A percentile compares a stretch with the other conserved stretches of the same genome.
Evolutionary conservation across 2,797 vertebrate genomes (phyloP).

Genomic region (Danio aesculapii): DNA sequence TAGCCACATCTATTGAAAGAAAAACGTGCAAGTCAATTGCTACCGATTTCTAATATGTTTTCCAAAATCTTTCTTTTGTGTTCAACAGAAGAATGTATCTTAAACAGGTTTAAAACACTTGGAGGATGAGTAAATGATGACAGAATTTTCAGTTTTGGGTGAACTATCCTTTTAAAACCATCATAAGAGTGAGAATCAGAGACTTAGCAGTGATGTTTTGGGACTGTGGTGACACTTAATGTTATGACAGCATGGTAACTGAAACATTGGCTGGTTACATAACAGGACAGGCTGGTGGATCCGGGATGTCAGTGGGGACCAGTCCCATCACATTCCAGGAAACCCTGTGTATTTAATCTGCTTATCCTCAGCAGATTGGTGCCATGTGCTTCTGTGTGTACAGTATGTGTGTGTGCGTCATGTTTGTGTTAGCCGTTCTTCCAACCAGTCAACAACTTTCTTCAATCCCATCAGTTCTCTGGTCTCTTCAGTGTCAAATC

Average conservation of each 20-base stretch:
- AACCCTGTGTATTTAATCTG: constrained; percentile 77
- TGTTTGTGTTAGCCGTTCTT: constrained; percentile 27
- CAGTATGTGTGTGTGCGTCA: constrained; percentile 33
- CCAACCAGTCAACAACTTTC: constrained; percentile 24
- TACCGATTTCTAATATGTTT: too few species aligned
- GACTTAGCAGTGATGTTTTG: constrained; percentile 9
- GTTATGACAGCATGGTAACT: constrained; percentile 49
- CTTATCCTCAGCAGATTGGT: constrained; percentile 78
- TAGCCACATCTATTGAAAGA: too few species aligned
- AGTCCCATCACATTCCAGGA: constrained; percentile 74
- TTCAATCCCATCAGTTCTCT: constrained; percentile 10
- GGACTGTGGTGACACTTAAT: constrained; percentile 34
- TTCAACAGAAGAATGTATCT: too few species aligned
- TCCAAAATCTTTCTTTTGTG: too few species aligned
- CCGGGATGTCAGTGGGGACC: constrained; percentile 59
- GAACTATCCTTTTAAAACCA: too few species aligned
- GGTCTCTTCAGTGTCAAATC: constrained; percentile 19
- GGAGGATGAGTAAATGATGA: too few species aligned
- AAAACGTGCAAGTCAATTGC: too few species aligned
- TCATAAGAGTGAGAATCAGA: constrained; percentile 3
- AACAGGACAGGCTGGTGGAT: constrained; percentile 67
- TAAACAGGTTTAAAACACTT: too few species aligned
- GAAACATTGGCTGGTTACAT: constrained; percentile 66
- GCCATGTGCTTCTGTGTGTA: constrained; percentile 50
- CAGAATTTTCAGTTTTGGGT: too few species aligned